Base-by-base conservation (phyloP, 2,113 vertebrate genomes). In the Silurus glanis region DNA sequence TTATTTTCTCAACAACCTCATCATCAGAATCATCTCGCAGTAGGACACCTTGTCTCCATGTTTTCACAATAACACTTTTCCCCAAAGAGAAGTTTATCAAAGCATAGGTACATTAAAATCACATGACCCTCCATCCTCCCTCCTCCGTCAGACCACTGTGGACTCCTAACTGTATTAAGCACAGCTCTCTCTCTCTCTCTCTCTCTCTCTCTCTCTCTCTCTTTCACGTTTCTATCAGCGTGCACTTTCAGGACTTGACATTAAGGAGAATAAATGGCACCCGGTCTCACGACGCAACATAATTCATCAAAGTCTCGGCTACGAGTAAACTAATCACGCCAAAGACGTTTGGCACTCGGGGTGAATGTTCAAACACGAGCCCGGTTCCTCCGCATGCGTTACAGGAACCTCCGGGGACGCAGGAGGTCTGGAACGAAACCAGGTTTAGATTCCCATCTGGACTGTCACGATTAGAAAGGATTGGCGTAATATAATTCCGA, bases 211-310 rank as follows among this genome's bases (percentile, higher is more conserved):
- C 83, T 85, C 83, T 83, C 62, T 64, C 17, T 28, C 64, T 66
- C 83, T 85, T 80, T 83, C 80, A 67, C 51, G 37, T 62, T 87
- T 87, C 85, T 87, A 81, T 90, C 87, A 87, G 87, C 72, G 64
- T 85, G 85, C 87, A 85, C 74, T 85, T 88, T 87, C 58, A 89
- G 86, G 83, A 87, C 87, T 86, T 89, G 89, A 87, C 87, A 87
- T 89, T 89, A 86, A 89, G 84, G 87, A 89, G 80, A 89, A 90
- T 87, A 87, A 88, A 89, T 89, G 88, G 87, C 89, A 86, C 89
- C 17, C 83, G 61, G 86, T 87, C 84, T 83, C 76, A 45, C 74
- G 74, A 85, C 78, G 83, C 83, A 86, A 87, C 85, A 84, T 90
- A 85, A 90, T 88, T 90, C 83, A 90, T 90, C 89, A 90, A 88